Conservation (phyloP, 2,113 vertebrate species). For the Podarcis cretensis region DNA sequence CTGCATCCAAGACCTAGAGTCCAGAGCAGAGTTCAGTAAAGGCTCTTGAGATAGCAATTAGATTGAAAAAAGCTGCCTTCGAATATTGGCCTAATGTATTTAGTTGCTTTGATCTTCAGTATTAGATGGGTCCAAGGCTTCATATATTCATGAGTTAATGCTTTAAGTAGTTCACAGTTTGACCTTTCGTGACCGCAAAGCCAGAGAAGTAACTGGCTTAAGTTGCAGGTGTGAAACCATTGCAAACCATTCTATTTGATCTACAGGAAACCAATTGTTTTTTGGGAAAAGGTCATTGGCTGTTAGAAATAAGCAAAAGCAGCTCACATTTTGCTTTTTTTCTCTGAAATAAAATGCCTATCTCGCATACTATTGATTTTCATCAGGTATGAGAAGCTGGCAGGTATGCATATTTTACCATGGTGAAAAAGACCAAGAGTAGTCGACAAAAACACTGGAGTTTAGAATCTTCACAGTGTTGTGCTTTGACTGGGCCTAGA, state of each 20-base stretch:
- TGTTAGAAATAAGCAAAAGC: not conserved
- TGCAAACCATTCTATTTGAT: not conserved
- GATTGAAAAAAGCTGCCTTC: not conserved
- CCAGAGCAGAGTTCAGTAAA: not conserved
- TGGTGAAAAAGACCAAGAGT: not conserved
- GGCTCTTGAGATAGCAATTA: not conserved
- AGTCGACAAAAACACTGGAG: not conserved
- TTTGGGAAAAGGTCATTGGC: not conserved
- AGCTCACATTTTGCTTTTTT: not conserved
- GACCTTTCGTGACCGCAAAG: not conserved
- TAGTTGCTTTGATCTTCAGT: slow-evolving; percentile 9
- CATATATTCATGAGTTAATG: not conserved
- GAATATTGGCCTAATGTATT: not conserved
- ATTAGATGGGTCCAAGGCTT: not conserved
- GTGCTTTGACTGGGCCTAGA: not conserved
- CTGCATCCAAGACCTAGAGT: not conserved
- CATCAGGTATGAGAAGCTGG: not conserved
- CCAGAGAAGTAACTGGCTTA: not conserved
- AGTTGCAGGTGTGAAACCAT: not conserved
- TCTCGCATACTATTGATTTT: not conserved
- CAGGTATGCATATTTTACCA: not conserved
- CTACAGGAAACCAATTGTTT: not conserved
- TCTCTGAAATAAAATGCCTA: not conserved
- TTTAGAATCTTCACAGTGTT: not conserved
- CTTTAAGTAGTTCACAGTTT: slow-evolving; percentile 4